Base-by-base conservation (phyloP, 64 coral and sea anemone species). In the Cladopsammia gracilis region DNA sequence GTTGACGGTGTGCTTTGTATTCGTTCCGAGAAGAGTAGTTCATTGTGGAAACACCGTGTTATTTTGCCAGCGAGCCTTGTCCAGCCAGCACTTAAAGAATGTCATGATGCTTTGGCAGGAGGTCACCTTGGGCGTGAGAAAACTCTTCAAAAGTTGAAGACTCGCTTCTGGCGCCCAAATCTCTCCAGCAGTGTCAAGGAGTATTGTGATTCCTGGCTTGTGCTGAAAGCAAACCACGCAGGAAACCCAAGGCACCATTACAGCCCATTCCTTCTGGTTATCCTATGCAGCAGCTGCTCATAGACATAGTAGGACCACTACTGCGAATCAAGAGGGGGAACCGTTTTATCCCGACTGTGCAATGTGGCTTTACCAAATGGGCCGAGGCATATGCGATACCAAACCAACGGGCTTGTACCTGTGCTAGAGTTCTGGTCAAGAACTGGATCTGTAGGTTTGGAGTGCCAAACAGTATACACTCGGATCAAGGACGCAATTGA, bases 291-390 rank as follows among this genome's bases (percentile, higher is more conserved):
- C 20, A 82, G 20, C 18, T 87, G 6, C 91, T 78, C 62, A 93
- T 87, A 78, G 26, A 87, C 66, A 93, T 79, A 22, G 76, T 78
- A 9, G 90, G 90, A 59, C 90, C 83, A 48, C 8, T 70, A 76
- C 82, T 71, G 65, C 45, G 47, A 77, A 77, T 60, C 0, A 93
- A 77, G 72, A 86, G 64, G 49, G 70, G 82, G 19, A 92, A 86
- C 47, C 91, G 57, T 85, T 93, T 62, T 52, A 67, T 87, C n/a
- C 10, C 78, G 16, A 93, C 91, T 42, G 83, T 87, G 25, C 91
- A 79, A 20, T 93, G 71, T 34, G 42, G 47, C 6, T 78, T 93
- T 50, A 88, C 86, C 49, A 88, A 88, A 59, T 88, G 86, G 86
- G 70, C 86, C 3, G 86, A 88, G n/a, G n/a, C n/a, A n/a, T n/a